phyloP scores from a whole-genome alignment of 1,140 invertebrate genomes.

The Coenobita brevimanus region DNA sequence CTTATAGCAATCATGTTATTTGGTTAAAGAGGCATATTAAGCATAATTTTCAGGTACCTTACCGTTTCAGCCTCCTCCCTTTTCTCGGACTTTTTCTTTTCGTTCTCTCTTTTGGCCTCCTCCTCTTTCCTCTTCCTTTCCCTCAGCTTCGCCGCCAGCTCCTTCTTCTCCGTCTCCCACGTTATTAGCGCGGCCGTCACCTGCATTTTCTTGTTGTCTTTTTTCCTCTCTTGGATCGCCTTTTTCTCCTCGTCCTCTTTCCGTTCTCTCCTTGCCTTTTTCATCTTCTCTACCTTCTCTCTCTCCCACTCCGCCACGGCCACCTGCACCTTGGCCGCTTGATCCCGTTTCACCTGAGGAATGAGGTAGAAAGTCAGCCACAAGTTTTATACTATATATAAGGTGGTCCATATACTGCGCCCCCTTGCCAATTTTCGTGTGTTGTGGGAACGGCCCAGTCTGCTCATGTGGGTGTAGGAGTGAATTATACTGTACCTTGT shows the following conservation, averaged over 20 bases:
- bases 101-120: conserved; percentile 17
- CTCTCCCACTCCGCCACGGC: conserved; percentile 46
- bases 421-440: too few relatives aligned
- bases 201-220: conserved; percentile 32
- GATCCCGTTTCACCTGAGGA: conserved; percentile 10
- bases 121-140: conserved; percentile 37
- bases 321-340: neutral
- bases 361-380: neutral
- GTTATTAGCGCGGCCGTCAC: conserved; percentile 13
- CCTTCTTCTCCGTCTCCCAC: conserved; percentile 51
- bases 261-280: neutral
- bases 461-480: too few relatives aligned
- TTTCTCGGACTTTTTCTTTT: neutral
- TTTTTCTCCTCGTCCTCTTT: conserved; percentile 11
- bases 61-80: conserved; percentile 46
- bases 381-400: too few relatives aligned
- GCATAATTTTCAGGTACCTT: neutral
- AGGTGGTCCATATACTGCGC: too few relatives aligned
- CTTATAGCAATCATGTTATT: too few relatives aligned
- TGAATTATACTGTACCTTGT: too few relatives aligned
- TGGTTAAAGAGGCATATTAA: too few relatives aligned
- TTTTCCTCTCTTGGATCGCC: neutral
- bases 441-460: too few relatives aligned
- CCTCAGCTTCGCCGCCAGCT: conserved; percentile 27
- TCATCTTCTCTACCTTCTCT: conserved; percentile 24